Base-by-base conservation (phyloP, 2,888 invertebrate species). In the Thera britannica region DNA sequence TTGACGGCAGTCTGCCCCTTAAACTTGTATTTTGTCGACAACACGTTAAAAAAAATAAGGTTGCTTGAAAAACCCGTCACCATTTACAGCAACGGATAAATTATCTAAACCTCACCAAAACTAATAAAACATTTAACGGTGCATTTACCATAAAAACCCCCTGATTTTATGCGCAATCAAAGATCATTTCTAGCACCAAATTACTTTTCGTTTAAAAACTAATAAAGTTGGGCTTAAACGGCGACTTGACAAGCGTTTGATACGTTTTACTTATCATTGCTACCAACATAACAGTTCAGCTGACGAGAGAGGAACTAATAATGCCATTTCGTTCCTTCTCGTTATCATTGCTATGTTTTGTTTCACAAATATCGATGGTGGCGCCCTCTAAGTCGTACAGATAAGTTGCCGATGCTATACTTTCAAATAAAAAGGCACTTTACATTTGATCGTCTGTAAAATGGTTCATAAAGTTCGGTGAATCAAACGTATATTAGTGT, bases 141-240 rank as follows among this genome's bases (percentile, higher is more conserved):
- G 23, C 34, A 51, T 2, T 34, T 9, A 51, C 51, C 51, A 57
- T 63, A 57, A 63, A 63, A 51, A 2, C 9, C 9, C 6, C 38
- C 49, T 44, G 34, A 55, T 46, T 52, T 52, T 52, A 64, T 57
- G 35, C 52, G 62, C 56, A 63, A 52, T 56, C 8, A 60, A 4
- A 58, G 58, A 58, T 64, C 35, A 46, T 44, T 38, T 62, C 38
- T 12, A 35, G 49, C 54, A 51, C 58, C 44, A 58, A 64, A 64
- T 57, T 51, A 64, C 38, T 56, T 48, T 48, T 38, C 62, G 56
- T 62, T 62, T 49, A 56, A 49, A 62, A 62, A 3, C 38, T 48
- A 56, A 56, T 62, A 62, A 62, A 62, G 56, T 48, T 55, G n/a
- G 56, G 48, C 56, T 56, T 23, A 61, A 38, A 41, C 23, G 35